Base-by-base conservation (phyloP, 2,113 vertebrate genomes). In the Serinus canaria region DNA sequence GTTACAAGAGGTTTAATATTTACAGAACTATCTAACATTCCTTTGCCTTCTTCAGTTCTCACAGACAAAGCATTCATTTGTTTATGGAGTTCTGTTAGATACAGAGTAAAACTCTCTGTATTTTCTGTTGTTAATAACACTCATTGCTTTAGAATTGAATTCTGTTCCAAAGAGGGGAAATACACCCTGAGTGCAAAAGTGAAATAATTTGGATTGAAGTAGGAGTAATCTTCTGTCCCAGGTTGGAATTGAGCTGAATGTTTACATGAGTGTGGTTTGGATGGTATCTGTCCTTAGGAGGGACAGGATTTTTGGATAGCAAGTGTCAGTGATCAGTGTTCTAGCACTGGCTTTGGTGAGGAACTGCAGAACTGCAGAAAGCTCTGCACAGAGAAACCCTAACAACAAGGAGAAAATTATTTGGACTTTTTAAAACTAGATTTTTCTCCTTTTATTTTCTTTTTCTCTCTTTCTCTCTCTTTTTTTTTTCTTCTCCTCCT, bases 401-500 rank as follows among this genome's bases (percentile, higher is more conserved):
- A 25, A 58, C 10, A 60, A 60, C 5, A 76, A 50, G 60, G 33
- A 49, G 2, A 83, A 84, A 43, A 31, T 56, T 25, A 6, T 37
- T 44, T 35, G 16, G 6, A 56, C 21, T 13, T 55, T 83, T 41
- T 43, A 2, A 16, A 74, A 73, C 7, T 20, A 28, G 3, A 1
- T 9, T 64, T 67, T 55, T 22, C 10, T 56, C 17, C 1, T 11
- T 58, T 56, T 23, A 3, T 37, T 37, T 17, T 27, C 10, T 35
- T 37, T 7, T 7, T 6, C 8, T 13, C 11, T 12, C 6, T 33
- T 1, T 15, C 10, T 11, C 10, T 11, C 5, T 37, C 0, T 14
- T 12, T 21, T 2, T 10, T 15, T 13, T 2, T 21, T 60, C 10
- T 22, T 5, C 9, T 33, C 20, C 28, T 11, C 10, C 35, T 1